Percentiles rank a stretch among this genome's conserved stretches.
These are phyloP conservation scores for Ictalurus punctatus DNA, from an alignment of 2,113 vertebrate genomes.

Conservation along the genomic window DNA sequence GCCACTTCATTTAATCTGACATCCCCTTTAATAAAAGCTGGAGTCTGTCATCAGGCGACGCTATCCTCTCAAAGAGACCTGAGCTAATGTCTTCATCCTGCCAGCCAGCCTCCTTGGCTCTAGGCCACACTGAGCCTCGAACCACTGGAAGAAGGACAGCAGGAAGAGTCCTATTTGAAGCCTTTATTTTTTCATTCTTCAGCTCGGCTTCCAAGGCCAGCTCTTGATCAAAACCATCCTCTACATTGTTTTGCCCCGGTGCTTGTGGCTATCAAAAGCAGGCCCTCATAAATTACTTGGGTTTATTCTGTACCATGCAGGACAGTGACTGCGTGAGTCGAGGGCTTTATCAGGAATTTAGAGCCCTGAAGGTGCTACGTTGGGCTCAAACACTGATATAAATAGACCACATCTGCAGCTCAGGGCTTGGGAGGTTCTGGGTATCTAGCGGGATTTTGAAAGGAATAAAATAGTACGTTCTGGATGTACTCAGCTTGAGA, in stretches of 20 bases:
- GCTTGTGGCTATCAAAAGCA: constrained; percentile 37
- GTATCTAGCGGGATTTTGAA: constrained; percentile 25
- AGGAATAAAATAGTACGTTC: constrained; percentile 31
- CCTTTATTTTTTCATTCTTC: constrained; percentile 17
- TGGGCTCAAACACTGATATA: constrained; percentile 29
- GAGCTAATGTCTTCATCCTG: constrained; percentile 43
- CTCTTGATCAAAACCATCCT: constrained; percentile 45
- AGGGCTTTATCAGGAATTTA: constrained; percentile 31
- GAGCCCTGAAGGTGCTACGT: constrained; percentile 29
- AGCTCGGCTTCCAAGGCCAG: background rate
- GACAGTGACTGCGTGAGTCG: constrained; percentile 31
- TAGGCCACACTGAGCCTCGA: background rate
- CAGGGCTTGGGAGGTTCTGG: constrained; percentile 17
- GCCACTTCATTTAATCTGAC: constrained; percentile 20
- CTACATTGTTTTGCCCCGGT: background rate
- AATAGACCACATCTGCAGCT: constrained; percentile 37
- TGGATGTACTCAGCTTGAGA: background rate
- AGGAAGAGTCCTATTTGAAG: constrained; percentile 34
- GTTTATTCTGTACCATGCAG: constrained; percentile 27
- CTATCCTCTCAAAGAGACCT: constrained; percentile 4
- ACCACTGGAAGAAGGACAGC: background rate
- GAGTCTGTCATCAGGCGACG: constrained; percentile 19
- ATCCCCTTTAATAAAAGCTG: constrained; percentile 22
- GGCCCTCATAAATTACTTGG: constrained; percentile 22
- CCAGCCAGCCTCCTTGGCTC: constrained; percentile 12